Base-by-base conservation (phyloP, 2,797 vertebrate genomes). In the Peromyscus nudipes region DNA sequence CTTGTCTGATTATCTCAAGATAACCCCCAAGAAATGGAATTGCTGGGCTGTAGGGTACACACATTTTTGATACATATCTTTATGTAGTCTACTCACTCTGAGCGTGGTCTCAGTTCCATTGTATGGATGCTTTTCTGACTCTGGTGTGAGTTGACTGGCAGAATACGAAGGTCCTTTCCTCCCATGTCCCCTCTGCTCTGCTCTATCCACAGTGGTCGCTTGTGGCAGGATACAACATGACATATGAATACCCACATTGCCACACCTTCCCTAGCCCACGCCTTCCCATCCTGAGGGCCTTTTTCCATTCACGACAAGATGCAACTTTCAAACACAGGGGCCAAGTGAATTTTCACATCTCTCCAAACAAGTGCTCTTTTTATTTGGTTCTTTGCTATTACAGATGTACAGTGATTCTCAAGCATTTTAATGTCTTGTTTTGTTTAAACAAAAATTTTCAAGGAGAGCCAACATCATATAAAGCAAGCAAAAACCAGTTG, bases 1-100 rank as follows among this genome's bases (percentile, higher is more conserved):
- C 71, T 90, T 87, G 9, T 93, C 31, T 64, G 43, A 91, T 82
- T 80, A 91, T 69, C 86, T 95, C 75, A 88, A 93, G 91, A 85
- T 95, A 93, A 97, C 12, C 40, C 12, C 49, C 17, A 57, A 83
- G 86, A 85, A 94, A 92, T 62, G 67, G 62, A 91, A 69, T 83
- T 65, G 13, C 34, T 95, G 49, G 25, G 43, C 75, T 93, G 6
- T 67, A 81, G 52, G 91, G 69, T 34, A 80, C 11, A 37, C 31
- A 29, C 16, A 25, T 52, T 75, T 92, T 88, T 92, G 91, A 91
- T 95, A 40, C 10, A 2, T 25, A 84, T 77, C 69, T 94, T 95
- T 43, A 65, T 13, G 37, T 0, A 31, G 29, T 17, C 13, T 92
- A 57, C 73, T 62, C 49, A 64, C 83, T n/a, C 65, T 81, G 34